Percentiles rank a stretch among this genome's conserved stretches.
These are phyloP conservation scores for Aelia acuminata DNA, from an alignment of 2,888 invertebrate species.

Conservation along the genomic window DNA sequence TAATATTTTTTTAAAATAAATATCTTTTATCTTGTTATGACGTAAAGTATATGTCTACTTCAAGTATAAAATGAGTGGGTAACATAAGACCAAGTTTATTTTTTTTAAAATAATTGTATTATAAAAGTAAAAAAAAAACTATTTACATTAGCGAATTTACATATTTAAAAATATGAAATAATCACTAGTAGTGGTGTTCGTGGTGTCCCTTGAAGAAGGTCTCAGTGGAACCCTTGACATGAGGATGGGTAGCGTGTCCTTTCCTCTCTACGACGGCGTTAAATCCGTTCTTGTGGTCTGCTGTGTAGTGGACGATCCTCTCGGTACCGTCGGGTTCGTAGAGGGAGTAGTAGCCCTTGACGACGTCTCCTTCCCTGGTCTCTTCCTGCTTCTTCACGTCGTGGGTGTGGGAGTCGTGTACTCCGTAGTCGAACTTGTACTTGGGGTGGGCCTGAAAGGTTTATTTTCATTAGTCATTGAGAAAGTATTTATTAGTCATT, in stretches of 20 bases:
- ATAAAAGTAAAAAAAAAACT: background rate
- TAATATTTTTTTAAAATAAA: too few species aligned
- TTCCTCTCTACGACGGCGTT: conserved; percentile 60
- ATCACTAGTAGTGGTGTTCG: conserved; percentile 4
- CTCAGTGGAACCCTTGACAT: background rate
- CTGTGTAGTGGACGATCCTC: conserved; percentile 66
- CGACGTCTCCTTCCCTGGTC: conserved; percentile 58
- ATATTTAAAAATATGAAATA: too few species aligned
- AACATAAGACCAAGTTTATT: background rate
- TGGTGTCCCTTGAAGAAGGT: background rate
- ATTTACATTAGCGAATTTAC: background rate
- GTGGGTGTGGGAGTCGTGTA: conserved; percentile 61
- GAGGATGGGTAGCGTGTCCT: conserved; percentile 58
- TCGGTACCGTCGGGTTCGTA: conserved; percentile 62
- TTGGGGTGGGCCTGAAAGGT: conserved; percentile 60
- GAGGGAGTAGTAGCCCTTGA: conserved; percentile 62
- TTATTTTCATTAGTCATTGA: too few species aligned
- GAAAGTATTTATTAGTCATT: background rate
- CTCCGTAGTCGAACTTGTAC: conserved; percentile 61
- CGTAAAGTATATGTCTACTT: too few species aligned
- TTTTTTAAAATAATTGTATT: background rate
- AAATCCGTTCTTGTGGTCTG: conserved; percentile 64
- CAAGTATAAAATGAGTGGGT: background rate
- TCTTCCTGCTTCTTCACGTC: conserved; percentile 61
- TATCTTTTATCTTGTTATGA: too few species aligned